Evolutionary conservation across 1,140 invertebrate genomes (phyloP).

Genomic region (Nylanderia fulva): DNA sequence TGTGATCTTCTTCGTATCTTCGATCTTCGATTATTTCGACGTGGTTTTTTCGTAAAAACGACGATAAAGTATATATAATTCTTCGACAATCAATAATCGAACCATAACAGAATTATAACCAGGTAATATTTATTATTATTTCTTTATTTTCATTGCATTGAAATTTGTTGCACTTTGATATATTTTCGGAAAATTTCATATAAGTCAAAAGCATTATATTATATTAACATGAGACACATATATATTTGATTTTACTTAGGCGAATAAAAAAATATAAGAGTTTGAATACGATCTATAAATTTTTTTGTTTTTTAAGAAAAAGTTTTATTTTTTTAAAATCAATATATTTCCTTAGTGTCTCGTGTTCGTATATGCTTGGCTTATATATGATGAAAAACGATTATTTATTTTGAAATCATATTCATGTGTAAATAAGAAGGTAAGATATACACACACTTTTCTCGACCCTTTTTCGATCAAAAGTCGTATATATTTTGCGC

Average conservation of each 20-base stretch:
- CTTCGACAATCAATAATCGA: background rate
- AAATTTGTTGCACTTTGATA: background rate
- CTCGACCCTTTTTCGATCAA: background rate
- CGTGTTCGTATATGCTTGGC: background rate
- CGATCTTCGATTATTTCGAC: conserved; percentile 1
- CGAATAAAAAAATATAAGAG: background rate
- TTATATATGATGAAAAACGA: background rate
- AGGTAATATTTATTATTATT: conserved; percentile 8
- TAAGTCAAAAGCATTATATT: background rate
- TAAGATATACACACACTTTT: background rate
- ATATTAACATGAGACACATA: background rate
- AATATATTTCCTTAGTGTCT: conserved; percentile 33
- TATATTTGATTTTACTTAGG: background rate
- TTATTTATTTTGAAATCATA: conserved; percentile 10
- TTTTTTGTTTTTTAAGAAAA: background rate
- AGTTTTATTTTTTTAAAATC: background rate
- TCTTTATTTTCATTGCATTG: background rate
- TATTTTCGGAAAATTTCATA: background rate
- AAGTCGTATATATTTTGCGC: background rate
- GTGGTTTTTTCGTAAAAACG: background rate
- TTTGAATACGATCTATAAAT: background rate
- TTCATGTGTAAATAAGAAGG: background rate
- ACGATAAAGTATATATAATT: conserved; percentile 12
- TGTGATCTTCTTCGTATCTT: background rate
- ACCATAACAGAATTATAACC: too few species aligned